Evolutionary conservation across 1,140 invertebrate species (phyloP).

Genomic region (Drosophila teissieri): DNA sequence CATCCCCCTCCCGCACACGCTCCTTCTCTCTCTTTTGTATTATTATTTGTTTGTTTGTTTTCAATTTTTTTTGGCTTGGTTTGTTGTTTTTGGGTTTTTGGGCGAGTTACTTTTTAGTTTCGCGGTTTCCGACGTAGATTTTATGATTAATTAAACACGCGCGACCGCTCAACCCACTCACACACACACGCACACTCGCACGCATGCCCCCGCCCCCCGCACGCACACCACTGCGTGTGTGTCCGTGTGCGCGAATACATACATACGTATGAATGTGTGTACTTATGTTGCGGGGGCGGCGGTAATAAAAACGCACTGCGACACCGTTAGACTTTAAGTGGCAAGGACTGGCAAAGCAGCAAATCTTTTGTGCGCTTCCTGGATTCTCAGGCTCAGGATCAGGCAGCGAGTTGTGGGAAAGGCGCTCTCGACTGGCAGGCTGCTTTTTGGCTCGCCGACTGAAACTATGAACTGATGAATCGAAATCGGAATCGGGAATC

Average conservation of each 20-base stretch:
- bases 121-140: slow-evolving; percentile 52
- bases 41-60: background rate
- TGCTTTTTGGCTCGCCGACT: slow-evolving; percentile 42
- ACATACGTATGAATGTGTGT: slow-evolving; percentile 4
- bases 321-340: slow-evolving; percentile 29
- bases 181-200: slow-evolving; percentile 8
- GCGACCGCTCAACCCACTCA: slow-evolving; percentile 55
- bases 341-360: background rate
- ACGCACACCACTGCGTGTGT: slow-evolving; percentile 4
- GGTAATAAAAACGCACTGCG: slow-evolving; percentile 51
- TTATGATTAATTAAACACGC: slow-evolving; percentile 82
- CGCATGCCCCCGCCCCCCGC: slow-evolving; percentile 36
- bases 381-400: background rate
- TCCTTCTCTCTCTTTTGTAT: background rate
- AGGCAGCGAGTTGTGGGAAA: slow-evolving; percentile 10
- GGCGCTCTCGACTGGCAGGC: slow-evolving; percentile 37
- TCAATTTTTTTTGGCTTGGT: slow-evolving; percentile 1
- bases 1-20: background rate
- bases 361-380: background rate
- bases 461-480: slow-evolving; percentile 30
- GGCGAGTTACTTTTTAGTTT: slow-evolving; percentile 37
- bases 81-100: slow-evolving; percentile 1
- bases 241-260: slow-evolving; percentile 7
- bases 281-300: slow-evolving; percentile 36
- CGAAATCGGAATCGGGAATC: slow-evolving; percentile 40